Conservation (phyloP, 2,797 vertebrate genomes). For the Coracias cyanogaster region DNA sequence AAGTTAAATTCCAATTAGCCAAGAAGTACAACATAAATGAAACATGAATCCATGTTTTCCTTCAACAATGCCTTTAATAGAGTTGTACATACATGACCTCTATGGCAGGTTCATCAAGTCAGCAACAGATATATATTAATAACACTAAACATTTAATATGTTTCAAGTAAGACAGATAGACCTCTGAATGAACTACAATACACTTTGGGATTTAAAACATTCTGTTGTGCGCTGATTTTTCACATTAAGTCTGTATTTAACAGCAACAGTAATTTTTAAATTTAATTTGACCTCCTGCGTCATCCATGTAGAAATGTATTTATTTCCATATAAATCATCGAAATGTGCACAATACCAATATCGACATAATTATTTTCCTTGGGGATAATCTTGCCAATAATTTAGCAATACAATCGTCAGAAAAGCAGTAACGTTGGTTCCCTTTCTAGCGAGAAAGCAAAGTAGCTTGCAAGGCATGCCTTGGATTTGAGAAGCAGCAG, state of each 20-base stretch:
- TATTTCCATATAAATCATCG: background rate
- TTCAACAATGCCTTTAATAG: background rate
- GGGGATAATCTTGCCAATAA: background rate
- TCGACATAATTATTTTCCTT: background rate
- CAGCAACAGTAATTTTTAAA: background rate
- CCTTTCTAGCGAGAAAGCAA: background rate
- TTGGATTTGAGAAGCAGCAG: constrained; percentile 61
- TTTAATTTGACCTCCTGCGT: constrained; percentile 14
- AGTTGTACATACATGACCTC: background rate
- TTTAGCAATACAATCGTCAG: background rate
- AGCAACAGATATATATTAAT: background rate
- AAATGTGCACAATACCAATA: background rate
- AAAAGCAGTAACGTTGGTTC: background rate
- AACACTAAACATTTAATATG: background rate
- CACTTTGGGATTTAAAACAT: background rate
- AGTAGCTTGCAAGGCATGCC: constrained; percentile 43
- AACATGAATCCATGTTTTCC: background rate
- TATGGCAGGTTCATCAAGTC: background rate
- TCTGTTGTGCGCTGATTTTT: constrained; percentile 21
- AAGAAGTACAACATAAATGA: background rate
- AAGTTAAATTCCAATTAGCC: background rate
- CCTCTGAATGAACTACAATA: background rate
- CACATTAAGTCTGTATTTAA: constrained; percentile 24
- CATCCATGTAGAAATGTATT: background rate
- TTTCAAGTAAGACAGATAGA: background rate